Base-by-base conservation (phyloP, 2,797 vertebrate species). In the Argyrosomus regius region DNA sequence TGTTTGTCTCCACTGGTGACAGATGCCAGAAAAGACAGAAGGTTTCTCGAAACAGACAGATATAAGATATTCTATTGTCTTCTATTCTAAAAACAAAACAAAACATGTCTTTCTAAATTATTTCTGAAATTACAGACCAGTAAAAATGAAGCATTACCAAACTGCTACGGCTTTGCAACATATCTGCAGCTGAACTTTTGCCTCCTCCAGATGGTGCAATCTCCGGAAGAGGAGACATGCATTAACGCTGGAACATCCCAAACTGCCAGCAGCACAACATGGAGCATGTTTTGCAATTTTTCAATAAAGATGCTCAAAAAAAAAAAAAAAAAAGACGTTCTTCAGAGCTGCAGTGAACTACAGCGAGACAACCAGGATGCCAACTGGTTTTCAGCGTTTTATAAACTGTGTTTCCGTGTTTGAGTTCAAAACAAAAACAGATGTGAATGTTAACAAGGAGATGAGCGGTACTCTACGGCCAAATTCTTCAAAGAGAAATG, bases 401-500 rank as follows among this genome's bases (percentile, higher is more conserved):
- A 28, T 46, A 60, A 81, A 63, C 31, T 73, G 35, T 50, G 53
- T 75, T 58, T 54, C 70, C 63, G 60, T 59, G 20, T 49, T 50
- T 8, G 53, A 31, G 1, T 54, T 39, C 11, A 72, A 80, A 80
- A 83, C 43, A 52, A 65, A 78, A 88, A 48, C 88, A 90, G 82
- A 88, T 84, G 85, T 80, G 83, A 41, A 50, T 7, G 45, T 52
- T 75, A 83, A 87, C 69, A 63, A 82, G 63, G 48, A 61, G 82
- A 77, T 53, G 75, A 76, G 61, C 54, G 43, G 58, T 8, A 13
- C 56, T 62, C 41, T 0, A 65, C 50, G 18, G 84, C 67, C 72
- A 83, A 77, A 81, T 79, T 77, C 81, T 78, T 84, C 59, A 6
- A 45, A 78, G 65, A 78, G 54, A 80, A 83, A 82, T 58, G 79